These are phyloP conservation scores for Coelogynopora nodosa DNA, from an alignment of 2,888 invertebrate genomes.

Conservation along the genomic window DNA sequence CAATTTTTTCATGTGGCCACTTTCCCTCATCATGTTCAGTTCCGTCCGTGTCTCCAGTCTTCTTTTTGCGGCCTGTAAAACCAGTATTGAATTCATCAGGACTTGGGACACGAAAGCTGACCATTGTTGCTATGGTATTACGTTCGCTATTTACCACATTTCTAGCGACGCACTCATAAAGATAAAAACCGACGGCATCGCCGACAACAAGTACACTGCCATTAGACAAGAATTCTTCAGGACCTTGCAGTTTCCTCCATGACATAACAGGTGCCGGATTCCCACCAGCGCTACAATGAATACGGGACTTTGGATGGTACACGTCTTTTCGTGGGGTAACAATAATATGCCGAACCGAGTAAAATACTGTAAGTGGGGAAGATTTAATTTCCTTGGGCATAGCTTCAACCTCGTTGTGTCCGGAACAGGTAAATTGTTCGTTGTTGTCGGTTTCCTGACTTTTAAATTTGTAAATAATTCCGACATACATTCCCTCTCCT, in stretches of 20 bases:
- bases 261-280: not conserved
- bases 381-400: not conserved
- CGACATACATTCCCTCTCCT: not conserved
- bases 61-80: not conserved
- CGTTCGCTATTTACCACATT: not conserved
- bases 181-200: not conserved
- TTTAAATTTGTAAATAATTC: not conserved
- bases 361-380: not conserved
- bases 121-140: not conserved
- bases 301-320: not conserved
- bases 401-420: not conserved
- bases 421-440: not conserved
- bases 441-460: not conserved
- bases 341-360: not conserved
- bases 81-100: not conserved
- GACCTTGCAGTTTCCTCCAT: not conserved
- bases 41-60: not conserved
- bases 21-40: not conserved
- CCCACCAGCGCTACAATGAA: not conserved
- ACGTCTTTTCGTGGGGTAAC: not conserved
- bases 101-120: not conserved
- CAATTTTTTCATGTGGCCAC: not conserved
- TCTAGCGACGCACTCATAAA: not conserved
- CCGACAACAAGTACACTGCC: not conserved
- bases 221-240: not conserved